phyloP scores from a whole-genome alignment of 2,888 invertebrate species.

The Horisme vitalbata region DNA sequence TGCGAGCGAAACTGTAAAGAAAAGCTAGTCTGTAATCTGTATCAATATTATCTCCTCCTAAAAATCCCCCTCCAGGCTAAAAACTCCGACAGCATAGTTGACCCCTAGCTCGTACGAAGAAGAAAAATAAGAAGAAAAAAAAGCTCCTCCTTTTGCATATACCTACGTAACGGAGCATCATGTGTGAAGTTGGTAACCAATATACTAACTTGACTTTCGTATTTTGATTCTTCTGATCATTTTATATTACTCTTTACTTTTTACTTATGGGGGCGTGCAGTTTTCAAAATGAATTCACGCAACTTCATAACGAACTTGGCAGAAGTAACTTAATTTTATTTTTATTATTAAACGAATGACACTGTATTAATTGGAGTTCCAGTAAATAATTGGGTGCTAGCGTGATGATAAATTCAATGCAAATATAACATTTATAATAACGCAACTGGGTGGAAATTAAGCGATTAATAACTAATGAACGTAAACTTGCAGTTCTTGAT shows the following conservation, averaged over 20 bases:
- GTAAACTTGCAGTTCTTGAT: constrained; percentile 1
- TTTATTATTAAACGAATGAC: constrained; percentile 64
- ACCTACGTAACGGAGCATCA: too few relatives aligned
- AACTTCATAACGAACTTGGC: constrained; percentile 36
- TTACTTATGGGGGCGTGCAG: constrained; percentile 28
- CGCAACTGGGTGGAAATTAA: constrained; percentile 9
- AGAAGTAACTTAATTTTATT: constrained; percentile 59
- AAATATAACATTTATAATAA: constrained; percentile 50
- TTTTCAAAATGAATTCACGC: constrained; percentile 22
- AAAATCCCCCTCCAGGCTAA: too few relatives aligned
- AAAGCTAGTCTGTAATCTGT: too few relatives aligned
- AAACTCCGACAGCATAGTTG: too few relatives aligned
- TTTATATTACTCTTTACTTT: constrained; percentile 25
- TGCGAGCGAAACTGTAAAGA: too few relatives aligned
- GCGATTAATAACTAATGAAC: constrained; percentile 5
- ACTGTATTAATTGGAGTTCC: constrained; percentile 56
- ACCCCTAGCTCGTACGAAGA: too few relatives aligned
- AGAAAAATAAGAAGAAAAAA: too few relatives aligned
- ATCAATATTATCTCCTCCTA: too few relatives aligned
- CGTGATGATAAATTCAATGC: constrained; percentile 63
- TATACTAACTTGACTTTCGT: too few relatives aligned
- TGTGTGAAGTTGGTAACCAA: too few relatives aligned
- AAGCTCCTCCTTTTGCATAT: too few relatives aligned
- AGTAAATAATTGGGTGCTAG: constrained; percentile 62
- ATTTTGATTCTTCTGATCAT: too few relatives aligned